Evolutionary conservation across 1,140 invertebrate genomes (phyloP), one percentile per base, ranked within the genome.

Genomic region (Plectrocnemia conspersa): DNA sequence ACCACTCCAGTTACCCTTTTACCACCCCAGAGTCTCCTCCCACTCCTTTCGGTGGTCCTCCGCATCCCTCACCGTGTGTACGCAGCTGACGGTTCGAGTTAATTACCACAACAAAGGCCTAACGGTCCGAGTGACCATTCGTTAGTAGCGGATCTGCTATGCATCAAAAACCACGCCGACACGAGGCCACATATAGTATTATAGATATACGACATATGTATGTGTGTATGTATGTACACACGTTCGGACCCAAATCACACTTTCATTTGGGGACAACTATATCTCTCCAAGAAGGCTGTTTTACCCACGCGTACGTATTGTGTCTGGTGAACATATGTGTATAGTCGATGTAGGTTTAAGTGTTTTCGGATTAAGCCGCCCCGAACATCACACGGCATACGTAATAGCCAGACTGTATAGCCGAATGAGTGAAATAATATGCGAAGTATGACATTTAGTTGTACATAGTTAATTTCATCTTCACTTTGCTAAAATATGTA

Each of bases 41-140:
- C 27, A 7, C n/a, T 32, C 7, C 27, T 32, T 49, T n/a, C n/a
- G 48, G 23, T 41, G 15, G 15, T 46, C 35, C 15, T 38, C 6
- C 9, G 13, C 46, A 5, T 21, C 27, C 18, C 32, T 19, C 16
- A n/a, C 45, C 9, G 38, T 55, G 58, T 56, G 54, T 49, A 56
- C 49, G 27, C 54, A 56, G 54, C 49, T 55, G 54, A 56, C 54
- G 49, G 58, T 35, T 33, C 36, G 21, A 56, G 53, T 56, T 60
- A 60, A 60, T 60, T 60, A 60, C 58, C 58, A 56, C 58, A 60
- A 60, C 58, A 60, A 60, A 60, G 53, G 58, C 53, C 54, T 52
- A 46, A 45, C 41, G 46, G 42, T 35, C 33, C 48, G 54, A 42
- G 45, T 52, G 49, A 48, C 58, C 58, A 47, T 60, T 60, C 49